Evolutionary conservation across 2,888 invertebrate genomes (phyloP), one percentile per base, ranked within the genome.

Genomic region (Mesorhabditis spiculigera): DNA sequence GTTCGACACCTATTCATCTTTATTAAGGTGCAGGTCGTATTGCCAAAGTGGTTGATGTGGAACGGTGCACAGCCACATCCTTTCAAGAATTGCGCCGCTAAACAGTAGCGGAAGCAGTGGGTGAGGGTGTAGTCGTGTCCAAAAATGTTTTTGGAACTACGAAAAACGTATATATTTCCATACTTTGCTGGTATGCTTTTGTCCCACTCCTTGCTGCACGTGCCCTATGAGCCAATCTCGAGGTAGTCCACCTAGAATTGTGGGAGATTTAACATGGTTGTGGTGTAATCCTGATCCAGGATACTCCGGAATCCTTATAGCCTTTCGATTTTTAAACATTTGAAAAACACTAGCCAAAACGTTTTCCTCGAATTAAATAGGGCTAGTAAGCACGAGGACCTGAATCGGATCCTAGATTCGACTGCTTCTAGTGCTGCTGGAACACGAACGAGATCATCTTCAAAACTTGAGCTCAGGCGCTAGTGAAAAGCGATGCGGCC

Each of bases 141-240:
- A 13, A 50, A 50, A 50, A 28, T 3, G 28, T n/a, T 50, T 50
- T 50, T 50, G 58, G 1, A 10, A 2, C n/a, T 50, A 13, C 10
- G n/a, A 50, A n/a, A 50, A 50, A n/a, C 58, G 58, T 10, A 50
- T 50, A 10, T 13, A 50, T 28, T n/a, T 50, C 58, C 8, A 50
- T 50, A 13, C 58, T 13, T n/a, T n/a, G 10, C 58, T 13, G n/a
- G n/a, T 13, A 50, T 50, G 10, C n/a, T 50, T n/a, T 10, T 13
- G n/a, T n/a, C n/a, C 58, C 58, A 50, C 58, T 50, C 58, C n/a
- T 50, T 50, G 58, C 58, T 50, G 58, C 58, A 50, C 8, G 58
- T 50, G 58, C 58, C 58, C 58, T 3, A 50, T 10, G 58, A 50
- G n/a, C 58, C 58, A n/a, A 50, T 50, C n/a, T 50, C 58, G 10